These are phyloP conservation scores for Gonatopus flavifemur DNA, from an alignment of 1,140 invertebrate species.

Conservation along the genomic window DNA sequence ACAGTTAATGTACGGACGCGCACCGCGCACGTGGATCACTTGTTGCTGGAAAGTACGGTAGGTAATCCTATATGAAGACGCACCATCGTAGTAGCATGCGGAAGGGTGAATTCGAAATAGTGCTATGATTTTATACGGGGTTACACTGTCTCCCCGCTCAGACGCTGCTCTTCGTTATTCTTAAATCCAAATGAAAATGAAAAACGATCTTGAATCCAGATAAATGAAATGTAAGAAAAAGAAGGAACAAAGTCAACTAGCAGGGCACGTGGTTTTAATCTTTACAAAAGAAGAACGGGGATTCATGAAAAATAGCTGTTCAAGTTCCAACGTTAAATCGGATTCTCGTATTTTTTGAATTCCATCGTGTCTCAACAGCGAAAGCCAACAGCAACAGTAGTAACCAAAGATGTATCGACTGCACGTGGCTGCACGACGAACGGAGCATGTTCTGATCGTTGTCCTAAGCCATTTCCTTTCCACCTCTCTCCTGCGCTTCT, in stretches of 20 bases:
- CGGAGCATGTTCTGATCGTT: slow-evolving; percentile 39
- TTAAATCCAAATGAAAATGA: not conserved
- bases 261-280: slow-evolving; percentile 35
- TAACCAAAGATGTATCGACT: slow-evolving; percentile 47
- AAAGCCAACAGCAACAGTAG: too few species aligned
- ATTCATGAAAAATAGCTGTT: too few species aligned
- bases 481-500: slow-evolving; percentile 20
- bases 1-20: slow-evolving; percentile 18
- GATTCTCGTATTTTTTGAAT: slow-evolving; percentile 28
- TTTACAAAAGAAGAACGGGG: too few species aligned
- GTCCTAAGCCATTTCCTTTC: slow-evolving; percentile 43
- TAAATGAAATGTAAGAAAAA: not conserved
- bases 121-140: not conserved
- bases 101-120: slow-evolving; percentile 15
- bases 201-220: too few species aligned
- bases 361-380: slow-evolving; percentile 8
- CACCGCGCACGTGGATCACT: slow-evolving; percentile 26
- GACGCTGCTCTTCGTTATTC: too few species aligned
- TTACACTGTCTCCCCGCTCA: too few species aligned
- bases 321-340: too few species aligned
- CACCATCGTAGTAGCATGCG: not conserved
- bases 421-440: slow-evolving; percentile 42
- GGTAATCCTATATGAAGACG: slow-evolving; percentile 19
- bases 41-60: slow-evolving; percentile 28
- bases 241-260: not conserved